Evolutionary conservation across 2,797 vertebrate genomes (phyloP).

Genomic region (Menidia menidia): DNA sequence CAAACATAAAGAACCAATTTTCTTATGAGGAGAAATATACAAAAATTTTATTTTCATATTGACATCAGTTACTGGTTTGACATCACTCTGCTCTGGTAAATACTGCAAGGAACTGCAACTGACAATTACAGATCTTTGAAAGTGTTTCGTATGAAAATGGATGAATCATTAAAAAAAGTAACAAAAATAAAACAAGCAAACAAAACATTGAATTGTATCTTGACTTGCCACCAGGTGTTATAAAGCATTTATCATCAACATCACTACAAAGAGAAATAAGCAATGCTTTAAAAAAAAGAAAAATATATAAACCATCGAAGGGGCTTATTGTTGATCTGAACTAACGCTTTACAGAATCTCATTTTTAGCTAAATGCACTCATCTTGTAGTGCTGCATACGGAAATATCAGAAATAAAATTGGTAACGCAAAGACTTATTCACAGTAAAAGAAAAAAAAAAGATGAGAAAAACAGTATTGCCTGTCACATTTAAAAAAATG

Average conservation of each 20-base stretch:
- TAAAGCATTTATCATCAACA: too few species aligned
- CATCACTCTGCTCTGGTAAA: slow-evolving; percentile 57
- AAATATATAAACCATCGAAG: not conserved
- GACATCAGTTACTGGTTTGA: slow-evolving; percentile 68
- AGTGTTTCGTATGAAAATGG: slow-evolving; percentile 32
- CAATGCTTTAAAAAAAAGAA: not conserved
- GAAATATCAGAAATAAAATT: not conserved
- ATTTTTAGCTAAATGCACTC: slow-evolving; percentile 2
- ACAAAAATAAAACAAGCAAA: slow-evolving; percentile 7
- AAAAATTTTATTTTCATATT: slow-evolving; percentile 31
- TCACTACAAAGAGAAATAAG: not conserved
- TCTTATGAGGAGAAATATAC: slow-evolving; percentile 39
- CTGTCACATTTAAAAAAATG: not conserved
- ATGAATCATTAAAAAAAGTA: slow-evolving; percentile 12
- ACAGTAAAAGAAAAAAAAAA: slow-evolving; percentile 10
- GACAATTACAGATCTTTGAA: slow-evolving; percentile 45
- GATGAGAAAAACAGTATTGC: not conserved
- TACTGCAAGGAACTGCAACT: slow-evolving; percentile 37
- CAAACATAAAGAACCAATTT: slow-evolving; percentile 49
- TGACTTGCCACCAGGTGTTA: not conserved
- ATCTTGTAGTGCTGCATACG: not conserved
- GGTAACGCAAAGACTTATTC: not conserved
- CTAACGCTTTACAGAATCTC: slow-evolving; percentile 3
- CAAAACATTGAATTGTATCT: not conserved
- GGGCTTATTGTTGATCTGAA: not conserved